phyloP scores from a whole-genome alignment of 2,888 invertebrate species.

The Muschampia plurimacula region DNA sequence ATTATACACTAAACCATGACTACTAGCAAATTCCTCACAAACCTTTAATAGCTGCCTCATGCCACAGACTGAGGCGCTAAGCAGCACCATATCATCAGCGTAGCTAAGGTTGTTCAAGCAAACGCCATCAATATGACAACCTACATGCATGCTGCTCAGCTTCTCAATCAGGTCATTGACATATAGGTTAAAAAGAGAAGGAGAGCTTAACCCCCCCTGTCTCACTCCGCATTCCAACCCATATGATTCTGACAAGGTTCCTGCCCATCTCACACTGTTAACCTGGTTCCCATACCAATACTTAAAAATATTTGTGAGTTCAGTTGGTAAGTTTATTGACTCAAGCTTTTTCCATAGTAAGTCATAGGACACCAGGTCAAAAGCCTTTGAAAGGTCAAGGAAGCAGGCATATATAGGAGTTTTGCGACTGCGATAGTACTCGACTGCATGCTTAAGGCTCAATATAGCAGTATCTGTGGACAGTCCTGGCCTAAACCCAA shows the following conservation, averaged over 20 bases:
- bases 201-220: not conserved
- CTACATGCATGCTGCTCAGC: no score
- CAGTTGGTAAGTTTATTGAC: no score
- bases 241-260: no score
- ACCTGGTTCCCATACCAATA: not conserved
- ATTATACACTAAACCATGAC: no score
- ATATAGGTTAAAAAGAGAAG: not conserved
- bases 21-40: no score
- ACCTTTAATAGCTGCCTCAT: no score
- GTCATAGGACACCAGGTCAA: constrained; percentile 36
- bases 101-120: no score
- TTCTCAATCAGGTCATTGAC: no score
- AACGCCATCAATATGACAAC: no score
- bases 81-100: constrained; percentile 23
- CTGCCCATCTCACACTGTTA: not conserved
- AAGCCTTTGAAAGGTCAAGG: constrained; percentile 39
- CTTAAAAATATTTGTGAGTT: no score
- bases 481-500: constrained; percentile 33
- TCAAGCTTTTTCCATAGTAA: constrained; percentile 36
- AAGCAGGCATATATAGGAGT: constrained; percentile 33
- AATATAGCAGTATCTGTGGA: constrained; percentile 33
- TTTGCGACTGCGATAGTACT: constrained; percentile 31
- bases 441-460: constrained; percentile 31
- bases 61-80: constrained; percentile 21
- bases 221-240: not conserved